Base-by-base conservation (phyloP, 2,797 vertebrate genomes). In the Gallinago solitaria region DNA sequence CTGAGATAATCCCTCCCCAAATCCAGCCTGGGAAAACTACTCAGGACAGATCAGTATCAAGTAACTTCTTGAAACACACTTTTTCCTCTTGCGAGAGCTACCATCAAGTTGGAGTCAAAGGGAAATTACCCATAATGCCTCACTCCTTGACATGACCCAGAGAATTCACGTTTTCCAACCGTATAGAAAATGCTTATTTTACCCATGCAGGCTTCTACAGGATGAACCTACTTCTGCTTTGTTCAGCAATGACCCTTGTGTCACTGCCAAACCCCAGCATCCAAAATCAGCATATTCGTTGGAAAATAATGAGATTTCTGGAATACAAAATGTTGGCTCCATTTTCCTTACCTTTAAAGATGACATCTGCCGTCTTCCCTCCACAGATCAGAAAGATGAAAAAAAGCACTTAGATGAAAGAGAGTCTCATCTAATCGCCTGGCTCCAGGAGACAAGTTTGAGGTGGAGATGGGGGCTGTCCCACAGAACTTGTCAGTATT, bases 1-100 rank as follows among this genome's bases (percentile, higher is more conserved):
- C 96, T 94, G 87, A 96, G 83, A 97, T 97, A 97, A 97, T 97
- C 95, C 95, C 65, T 89, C 64, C 83, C 67, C 90, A 96, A 93
- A 93, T 90, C 94, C 95, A 97, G 94, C 92, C 89, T 93, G 83
- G 91, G 95, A 93, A 97, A 93, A 92, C 87, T 85, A 91, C 83
- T 97, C 76, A 5, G 83, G 96, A 93, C 93, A 96, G 91, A 97
- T 97, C 90, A 94, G 94, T 83, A 90, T 90, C 86, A 73, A 95
- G 81, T 57, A 96, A 94, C 92, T 96, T 94, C 93, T 92, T 87
- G 82, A 95, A 93, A 87, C 68, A 83, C 50, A 88, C 63, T 94
- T 96, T 88, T 79, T 89, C 84, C 83, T 91, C 87, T 87, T 51
- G 75, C 80, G 83, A 96, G 95, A 87, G 71, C 94, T 75, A 82